Evolutionary conservation across 1,140 invertebrate species (phyloP), one percentile per base, ranked within the genome.

Genomic region (Diplogasteroides magnus): DNA sequence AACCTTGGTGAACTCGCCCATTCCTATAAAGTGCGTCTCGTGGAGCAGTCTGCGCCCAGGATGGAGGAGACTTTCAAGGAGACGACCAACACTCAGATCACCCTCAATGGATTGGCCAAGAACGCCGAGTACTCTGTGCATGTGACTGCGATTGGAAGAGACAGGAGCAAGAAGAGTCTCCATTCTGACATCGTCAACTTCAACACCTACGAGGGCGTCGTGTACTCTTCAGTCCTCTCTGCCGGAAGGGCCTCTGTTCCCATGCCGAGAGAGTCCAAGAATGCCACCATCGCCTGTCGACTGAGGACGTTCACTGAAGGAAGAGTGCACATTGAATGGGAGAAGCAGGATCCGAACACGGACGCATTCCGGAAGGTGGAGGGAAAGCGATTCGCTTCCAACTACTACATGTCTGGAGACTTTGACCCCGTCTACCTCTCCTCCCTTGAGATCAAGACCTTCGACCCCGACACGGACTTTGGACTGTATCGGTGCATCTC

Each of bases 21-120:
- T 32, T 27, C 37, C n/a, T 70, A 70, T 31, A 65, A 59, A 37
- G 29, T 70, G 28, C 32, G 57, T 26, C 19, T 70, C 2, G 37
- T 28, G 1, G 56, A 65, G 25, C 25, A 31, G 28, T 58, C 62
- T 14, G 69, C 58, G 1, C 15, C 23, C 23, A 23, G 3, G 23
- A 26, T 26, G 31, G 37, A 57, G 1, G 64, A 59, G 25, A 60
- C 26, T 1, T 11, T 60, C 1, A 32, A 57, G 28, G 56, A 55
- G 1, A 59, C 69, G n/a, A 55, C 32, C 27, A 56, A 64, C 23
- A 70, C 1, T 2, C 26, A 57, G 26, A 56, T 56, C 25, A 37
- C 1, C 1, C 2, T 70, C 6, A 32, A 55, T 48, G 31, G 25
- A 3, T 26, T 70, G 14, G 13, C 19, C 6, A 1, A 23, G 3